Conservation (phyloP, 2,113 vertebrate species). For the Sebastes fasciatus region DNA sequence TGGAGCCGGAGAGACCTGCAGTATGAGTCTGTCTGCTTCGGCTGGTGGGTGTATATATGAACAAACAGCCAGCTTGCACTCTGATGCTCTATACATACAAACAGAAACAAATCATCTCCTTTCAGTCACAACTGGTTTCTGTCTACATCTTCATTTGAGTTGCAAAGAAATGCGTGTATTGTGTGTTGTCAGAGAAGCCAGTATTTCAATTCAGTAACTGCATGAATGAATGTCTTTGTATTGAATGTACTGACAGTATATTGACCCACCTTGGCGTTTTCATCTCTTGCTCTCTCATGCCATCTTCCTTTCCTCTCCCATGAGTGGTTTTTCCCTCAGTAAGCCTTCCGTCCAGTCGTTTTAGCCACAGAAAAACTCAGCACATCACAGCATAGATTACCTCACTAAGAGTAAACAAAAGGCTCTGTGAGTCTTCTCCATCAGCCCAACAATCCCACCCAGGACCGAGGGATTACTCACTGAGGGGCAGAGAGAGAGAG, state of each 20-base stretch:
- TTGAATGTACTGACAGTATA: background rate
- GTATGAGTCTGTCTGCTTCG: background rate
- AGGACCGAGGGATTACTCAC: slow-evolving; percentile 34
- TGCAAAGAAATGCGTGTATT: background rate
- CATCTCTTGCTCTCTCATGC: background rate
- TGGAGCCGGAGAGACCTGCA: background rate
- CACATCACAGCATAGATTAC: slow-evolving; percentile 38
- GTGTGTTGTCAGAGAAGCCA: too few species aligned
- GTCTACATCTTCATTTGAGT: background rate
- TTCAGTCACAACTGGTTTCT: background rate
- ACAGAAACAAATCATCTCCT: background rate
- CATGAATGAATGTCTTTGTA: background rate
- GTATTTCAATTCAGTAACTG: background rate
- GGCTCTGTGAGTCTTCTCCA: slow-evolving; percentile 8
- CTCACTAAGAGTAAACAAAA: slow-evolving; percentile 51
- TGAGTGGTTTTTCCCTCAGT: background rate
- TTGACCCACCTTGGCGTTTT: background rate
- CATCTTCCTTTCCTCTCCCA: background rate
- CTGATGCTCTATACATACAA: background rate
- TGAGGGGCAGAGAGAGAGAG: slow-evolving; percentile 18
- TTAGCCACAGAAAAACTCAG: slow-evolving; percentile 23
- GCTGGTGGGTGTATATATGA: background rate
- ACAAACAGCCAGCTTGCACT: background rate
- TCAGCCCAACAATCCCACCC: slow-evolving; percentile 12
- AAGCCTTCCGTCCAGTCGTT: slow-evolving; percentile 2